These are phyloP conservation scores for Megalonaias nervosa DNA, from an alignment of 1,140 invertebrate genomes.

Conservation along the genomic window DNA sequence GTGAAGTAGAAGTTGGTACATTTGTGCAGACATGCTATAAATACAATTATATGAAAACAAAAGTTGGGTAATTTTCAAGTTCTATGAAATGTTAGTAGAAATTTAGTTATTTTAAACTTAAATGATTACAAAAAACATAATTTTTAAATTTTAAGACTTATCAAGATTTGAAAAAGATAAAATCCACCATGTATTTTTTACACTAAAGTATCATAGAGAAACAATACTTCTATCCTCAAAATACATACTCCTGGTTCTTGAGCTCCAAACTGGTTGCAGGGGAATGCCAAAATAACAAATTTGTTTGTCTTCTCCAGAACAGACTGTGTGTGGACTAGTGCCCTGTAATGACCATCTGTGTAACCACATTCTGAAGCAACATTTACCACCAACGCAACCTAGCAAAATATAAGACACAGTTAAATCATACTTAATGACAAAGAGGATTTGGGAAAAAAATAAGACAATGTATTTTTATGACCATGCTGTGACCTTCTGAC, in stretches of 20 bases:
- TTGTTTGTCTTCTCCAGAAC: constrained; percentile 76
- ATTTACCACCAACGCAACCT: constrained; percentile 85
- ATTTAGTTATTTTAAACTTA: not conserved
- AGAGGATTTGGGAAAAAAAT: too few species aligned
- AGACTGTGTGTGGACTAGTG: constrained; percentile 82
- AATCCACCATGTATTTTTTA: not conserved
- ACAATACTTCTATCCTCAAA: constrained; percentile 23
- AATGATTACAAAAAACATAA: not conserved
- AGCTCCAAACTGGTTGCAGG: constrained; percentile 92
- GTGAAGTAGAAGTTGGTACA: too few species aligned
- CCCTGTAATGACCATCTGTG: constrained; percentile 84
- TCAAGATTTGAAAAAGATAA: not conserved
- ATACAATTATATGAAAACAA: too few species aligned
- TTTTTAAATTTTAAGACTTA: not conserved
- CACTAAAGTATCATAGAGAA: constrained; percentile 70
- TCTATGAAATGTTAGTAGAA: not conserved
- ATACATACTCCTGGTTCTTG: constrained; percentile 73
- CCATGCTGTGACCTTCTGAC: too few species aligned
- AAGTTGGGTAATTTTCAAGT: too few species aligned
- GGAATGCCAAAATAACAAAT: constrained; percentile 84
- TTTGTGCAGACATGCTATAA: too few species aligned
- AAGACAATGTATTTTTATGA: too few species aligned
- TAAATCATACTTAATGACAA: too few species aligned
- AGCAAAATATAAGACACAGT: constrained; percentile 9
- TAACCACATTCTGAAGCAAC: constrained; percentile 90